Evolutionary conservation across 2,888 invertebrate species (phyloP).

Genomic region (Chorisops tibialis): DNA sequence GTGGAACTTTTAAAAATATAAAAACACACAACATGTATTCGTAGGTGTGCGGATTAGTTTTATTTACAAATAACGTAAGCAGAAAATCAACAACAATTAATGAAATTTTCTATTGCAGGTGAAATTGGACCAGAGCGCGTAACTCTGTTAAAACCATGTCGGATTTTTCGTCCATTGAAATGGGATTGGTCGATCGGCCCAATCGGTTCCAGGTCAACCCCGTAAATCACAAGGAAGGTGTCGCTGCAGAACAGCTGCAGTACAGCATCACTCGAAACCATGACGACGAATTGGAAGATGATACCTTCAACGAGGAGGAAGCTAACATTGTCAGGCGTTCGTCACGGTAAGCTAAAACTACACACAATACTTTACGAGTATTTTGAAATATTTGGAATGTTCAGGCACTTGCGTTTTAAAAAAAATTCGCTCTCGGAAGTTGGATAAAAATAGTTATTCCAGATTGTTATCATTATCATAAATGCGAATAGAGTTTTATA

Average conservation of each 20-base stretch:
- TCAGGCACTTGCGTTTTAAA: no score
- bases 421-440: no score
- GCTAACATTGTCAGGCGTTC: slow-evolving; percentile 44
- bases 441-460: no score
- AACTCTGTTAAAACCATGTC: slow-evolving; percentile 40
- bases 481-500: no score
- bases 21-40: no score
- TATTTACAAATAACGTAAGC: no score
- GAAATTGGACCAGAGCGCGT: no score
- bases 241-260: slow-evolving; percentile 42
- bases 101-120: no score
- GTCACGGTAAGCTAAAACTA: slow-evolving; percentile 40
- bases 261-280: slow-evolving; percentile 47
- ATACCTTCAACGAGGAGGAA: slow-evolving; percentile 48
- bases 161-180: slow-evolving; percentile 47
- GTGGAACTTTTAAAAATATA: no score
- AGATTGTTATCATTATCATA: no score
- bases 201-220: slow-evolving; percentile 53
- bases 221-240: slow-evolving; percentile 47
- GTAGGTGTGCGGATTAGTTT: no score
- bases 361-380: background rate
- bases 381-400: background rate
- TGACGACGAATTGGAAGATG: slow-evolving; percentile 49
- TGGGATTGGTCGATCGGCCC: slow-evolving; percentile 49
- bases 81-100: no score